These are phyloP conservation scores for Dunckerocampus dactyliophorus DNA, from an alignment of 2,113 vertebrate genomes.

Conservation along the genomic window DNA sequence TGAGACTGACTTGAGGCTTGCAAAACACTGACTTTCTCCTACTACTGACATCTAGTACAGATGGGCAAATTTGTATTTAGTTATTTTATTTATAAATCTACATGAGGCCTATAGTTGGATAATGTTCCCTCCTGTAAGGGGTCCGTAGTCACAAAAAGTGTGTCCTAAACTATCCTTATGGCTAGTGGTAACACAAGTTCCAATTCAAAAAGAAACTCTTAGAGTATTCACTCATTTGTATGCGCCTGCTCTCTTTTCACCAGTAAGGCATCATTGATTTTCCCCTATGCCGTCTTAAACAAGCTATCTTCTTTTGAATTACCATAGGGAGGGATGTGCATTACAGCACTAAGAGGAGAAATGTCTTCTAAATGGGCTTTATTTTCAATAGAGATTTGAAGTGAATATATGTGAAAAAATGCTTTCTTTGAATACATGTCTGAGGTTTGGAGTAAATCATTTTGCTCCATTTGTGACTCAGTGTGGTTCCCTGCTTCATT, in stretches of 20 bases:
- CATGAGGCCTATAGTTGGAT: neutral
- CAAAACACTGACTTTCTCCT: too few relatives aligned
- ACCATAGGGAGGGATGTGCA: conserved; percentile 58
- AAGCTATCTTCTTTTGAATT: conserved; percentile 71
- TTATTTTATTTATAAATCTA: neutral
- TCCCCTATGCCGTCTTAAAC: conserved; percentile 57
- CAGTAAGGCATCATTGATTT: conserved; percentile 66
- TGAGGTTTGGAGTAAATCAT: conserved; percentile 60
- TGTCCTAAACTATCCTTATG: conserved; percentile 10
- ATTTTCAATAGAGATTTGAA: conserved; percentile 65
- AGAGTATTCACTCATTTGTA: conserved; percentile 49
- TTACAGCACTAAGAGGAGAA: conserved; percentile 53
- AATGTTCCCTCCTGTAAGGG: neutral
- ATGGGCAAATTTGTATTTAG: too few relatives aligned
- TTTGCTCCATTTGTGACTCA: conserved; percentile 35
- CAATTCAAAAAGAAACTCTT: conserved; percentile 21
- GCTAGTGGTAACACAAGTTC: conserved; percentile 2
- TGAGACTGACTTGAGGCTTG: too few relatives aligned
- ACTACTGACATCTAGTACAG: too few relatives aligned
- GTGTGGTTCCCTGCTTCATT: conserved; percentile 40
- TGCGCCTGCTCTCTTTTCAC: conserved; percentile 56
- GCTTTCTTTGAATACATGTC: conserved; percentile 66
- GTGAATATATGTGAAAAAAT: conserved; percentile 58
- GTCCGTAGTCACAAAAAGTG: neutral
- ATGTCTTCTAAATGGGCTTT: conserved; percentile 60